phyloP scores from a whole-genome alignment of 2,888 invertebrate genomes.

The Craniophora ligustri region DNA sequence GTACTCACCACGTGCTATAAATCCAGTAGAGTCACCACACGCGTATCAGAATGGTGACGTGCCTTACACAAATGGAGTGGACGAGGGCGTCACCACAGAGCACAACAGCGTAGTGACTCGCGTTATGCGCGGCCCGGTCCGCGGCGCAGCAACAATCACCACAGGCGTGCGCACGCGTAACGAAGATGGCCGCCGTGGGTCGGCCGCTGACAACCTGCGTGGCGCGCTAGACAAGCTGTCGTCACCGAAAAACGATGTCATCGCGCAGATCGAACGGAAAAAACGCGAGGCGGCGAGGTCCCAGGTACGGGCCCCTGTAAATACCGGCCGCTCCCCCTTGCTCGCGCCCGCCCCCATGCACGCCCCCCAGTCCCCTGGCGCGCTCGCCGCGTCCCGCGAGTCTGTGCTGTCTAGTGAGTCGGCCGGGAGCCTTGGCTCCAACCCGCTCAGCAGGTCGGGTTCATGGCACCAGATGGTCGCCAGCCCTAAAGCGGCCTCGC shows the following conservation, averaged over 20 bases:
- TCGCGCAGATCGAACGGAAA: conserved; percentile 68
- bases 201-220: conserved; percentile 78
- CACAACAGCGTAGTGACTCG: conserved; percentile 90
- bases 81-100: conserved; percentile 84
- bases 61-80: conserved; percentile 56
- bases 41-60: conserved; percentile 64
- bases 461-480: conserved; percentile 93
- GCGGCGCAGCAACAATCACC: conserved; percentile 91
- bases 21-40: conserved; percentile 49
- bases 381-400: conserved; percentile 75
- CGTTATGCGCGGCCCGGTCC: conserved; percentile 93
- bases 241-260: conserved; percentile 70
- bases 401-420: conserved; percentile 75
- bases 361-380: conserved; percentile 60
- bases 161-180: conserved; percentile 88
- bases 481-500: conserved; percentile 77
- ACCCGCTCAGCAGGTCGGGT: conserved; percentile 90
- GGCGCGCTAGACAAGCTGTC: conserved; percentile 88
- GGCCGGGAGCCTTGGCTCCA: conserved; percentile 67
- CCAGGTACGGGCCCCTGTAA: conserved; percentile 75
- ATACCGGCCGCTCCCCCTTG: conserved; percentile 67
- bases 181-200: conserved; percentile 66
- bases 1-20: conserved; percentile 51
- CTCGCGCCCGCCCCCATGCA: conserved; percentile 71
- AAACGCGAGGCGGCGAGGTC: conserved; percentile 64